Evolutionary conservation across 2,888 invertebrate genomes (phyloP).

Genomic region (Dexiosoma caninum): DNA sequence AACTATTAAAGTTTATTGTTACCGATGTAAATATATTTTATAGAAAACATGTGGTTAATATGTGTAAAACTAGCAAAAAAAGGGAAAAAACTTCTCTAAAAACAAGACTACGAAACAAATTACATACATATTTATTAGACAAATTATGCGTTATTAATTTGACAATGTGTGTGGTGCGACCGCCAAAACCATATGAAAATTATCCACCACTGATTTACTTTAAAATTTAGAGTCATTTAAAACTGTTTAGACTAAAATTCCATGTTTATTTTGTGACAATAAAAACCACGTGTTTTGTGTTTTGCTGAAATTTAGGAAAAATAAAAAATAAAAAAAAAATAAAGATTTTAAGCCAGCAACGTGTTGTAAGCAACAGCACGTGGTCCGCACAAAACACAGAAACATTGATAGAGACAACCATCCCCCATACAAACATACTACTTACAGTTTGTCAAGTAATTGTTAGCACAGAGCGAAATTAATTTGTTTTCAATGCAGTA

Average conservation of each 20-base stretch:
- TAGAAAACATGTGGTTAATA: conserved; percentile 40
- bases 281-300: conserved; percentile 59
- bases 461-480: not conserved
- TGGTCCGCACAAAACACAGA: conserved; percentile 18
- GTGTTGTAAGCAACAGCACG: conserved; percentile 54
- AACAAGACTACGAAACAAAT: conserved; percentile 27
- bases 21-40: conserved; percentile 28
- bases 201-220: conserved; percentile 30
- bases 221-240: conserved; percentile 27
- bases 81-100: conserved; percentile 16
- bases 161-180: conserved; percentile 31
- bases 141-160: conserved; percentile 45
- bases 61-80: conserved; percentile 29
- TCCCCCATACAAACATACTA: not conserved
- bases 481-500: too few species aligned
- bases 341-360: conserved; percentile 29
- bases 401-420: not conserved
- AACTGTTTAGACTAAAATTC: conserved; percentile 28
- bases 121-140: conserved; percentile 13
- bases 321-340: not conserved
- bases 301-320: conserved; percentile 27
- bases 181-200: conserved; percentile 10
- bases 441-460: not conserved
- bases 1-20: conserved; percentile 37
- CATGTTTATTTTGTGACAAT: conserved; percentile 49